A percentile compares a stretch with the other conserved stretches of the same genome.
Conservation (phyloP, 2,888 invertebrate species). For the Mythimna albipuncta region DNA sequence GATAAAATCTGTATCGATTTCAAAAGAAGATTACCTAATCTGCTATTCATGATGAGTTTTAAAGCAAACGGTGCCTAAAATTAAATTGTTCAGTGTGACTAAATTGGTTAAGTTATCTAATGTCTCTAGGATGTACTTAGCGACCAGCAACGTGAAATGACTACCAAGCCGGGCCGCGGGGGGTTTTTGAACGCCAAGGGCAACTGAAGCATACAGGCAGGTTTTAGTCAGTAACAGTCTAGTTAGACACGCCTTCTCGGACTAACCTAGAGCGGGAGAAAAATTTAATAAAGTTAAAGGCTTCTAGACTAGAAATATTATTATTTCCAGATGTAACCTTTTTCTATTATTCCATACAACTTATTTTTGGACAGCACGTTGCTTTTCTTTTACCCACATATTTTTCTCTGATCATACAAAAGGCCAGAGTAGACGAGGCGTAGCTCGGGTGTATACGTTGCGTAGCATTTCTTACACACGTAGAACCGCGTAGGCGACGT, state of each 20-base stretch:
- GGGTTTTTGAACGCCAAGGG: no score
- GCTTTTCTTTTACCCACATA: not conserved
- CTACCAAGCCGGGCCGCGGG: not conserved
- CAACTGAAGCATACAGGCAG: no score
- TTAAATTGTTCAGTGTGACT: not conserved
- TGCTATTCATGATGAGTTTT: conserved; percentile 1
- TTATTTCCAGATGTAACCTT: not conserved
- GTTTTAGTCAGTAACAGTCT: no score
- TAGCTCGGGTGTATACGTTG: not conserved
- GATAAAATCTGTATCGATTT: conserved; percentile 16
- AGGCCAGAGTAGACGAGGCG: not conserved
- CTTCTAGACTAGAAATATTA: not conserved
- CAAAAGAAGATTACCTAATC: conserved; percentile 14
- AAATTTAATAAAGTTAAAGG: no score
- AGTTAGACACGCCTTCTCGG: no score
- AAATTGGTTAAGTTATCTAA: not conserved
- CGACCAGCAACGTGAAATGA: not conserved
- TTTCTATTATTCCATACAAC: not conserved
- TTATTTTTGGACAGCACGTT: not conserved
- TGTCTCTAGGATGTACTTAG: not conserved
- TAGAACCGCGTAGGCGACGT: not conserved
- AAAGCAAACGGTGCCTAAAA: not conserved
- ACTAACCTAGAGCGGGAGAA: no score
- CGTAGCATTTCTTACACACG: not conserved
- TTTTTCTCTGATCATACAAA: not conserved